Conservation (phyloP, 2,113 vertebrate genomes). For the Gnathonemus longibarbis region DNA sequence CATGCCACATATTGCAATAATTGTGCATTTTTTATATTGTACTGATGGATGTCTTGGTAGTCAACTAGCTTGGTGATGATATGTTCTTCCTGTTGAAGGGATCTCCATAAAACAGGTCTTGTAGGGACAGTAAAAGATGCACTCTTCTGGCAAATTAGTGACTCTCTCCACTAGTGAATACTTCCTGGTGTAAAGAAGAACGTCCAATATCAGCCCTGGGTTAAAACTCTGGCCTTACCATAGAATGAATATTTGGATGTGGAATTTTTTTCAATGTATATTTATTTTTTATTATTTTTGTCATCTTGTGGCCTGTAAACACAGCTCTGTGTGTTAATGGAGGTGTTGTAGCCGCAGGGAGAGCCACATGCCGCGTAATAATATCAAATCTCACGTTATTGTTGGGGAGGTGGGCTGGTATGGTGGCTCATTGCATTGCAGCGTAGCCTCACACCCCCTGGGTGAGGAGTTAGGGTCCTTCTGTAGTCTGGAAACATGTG, state of each 20-base stretch:
- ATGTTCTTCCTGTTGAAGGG: not conserved
- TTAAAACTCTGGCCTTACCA: not conserved
- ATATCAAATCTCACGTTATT: not conserved
- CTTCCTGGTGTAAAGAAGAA: not conserved
- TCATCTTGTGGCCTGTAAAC: not conserved
- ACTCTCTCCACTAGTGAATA: not conserved
- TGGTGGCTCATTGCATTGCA: not conserved
- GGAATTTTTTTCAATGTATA: not conserved
- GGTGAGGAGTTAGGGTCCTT: not conserved
- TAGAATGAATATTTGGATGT: not conserved
- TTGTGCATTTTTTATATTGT: not conserved
- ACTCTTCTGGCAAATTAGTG: not conserved
- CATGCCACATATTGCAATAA: not conserved
- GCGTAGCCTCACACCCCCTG: not conserved
- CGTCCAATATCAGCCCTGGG: not conserved
- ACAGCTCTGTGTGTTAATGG: not conserved
- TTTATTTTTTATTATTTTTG: not conserved
- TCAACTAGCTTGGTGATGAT: not conserved
- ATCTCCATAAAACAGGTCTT: not conserved
- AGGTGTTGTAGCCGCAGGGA: not conserved
- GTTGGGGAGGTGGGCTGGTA: not conserved
- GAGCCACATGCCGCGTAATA: not conserved
- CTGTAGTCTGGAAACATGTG: not conserved
- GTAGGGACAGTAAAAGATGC: not conserved
- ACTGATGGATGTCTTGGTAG: not conserved